A percentile compares a stretch with the other conserved stretches of the same genome.
These are phyloP conservation scores for Saimiri boliviensis DNA, from an alignment of 2,113 vertebrate genomes.

Conservation along the genomic window DNA sequence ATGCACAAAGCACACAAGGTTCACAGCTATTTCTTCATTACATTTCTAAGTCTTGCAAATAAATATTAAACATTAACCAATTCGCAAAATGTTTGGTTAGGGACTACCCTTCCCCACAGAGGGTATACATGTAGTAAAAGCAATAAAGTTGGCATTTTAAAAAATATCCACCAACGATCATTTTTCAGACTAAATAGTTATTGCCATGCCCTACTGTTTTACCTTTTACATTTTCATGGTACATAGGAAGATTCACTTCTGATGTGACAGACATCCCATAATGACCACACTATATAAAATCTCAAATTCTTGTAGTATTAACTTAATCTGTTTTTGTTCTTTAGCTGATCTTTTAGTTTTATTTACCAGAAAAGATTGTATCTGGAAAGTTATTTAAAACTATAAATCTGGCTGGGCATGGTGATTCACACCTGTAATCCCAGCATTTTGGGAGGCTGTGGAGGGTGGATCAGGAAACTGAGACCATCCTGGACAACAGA, in stretches of 20 bases:
- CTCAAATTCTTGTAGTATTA: neutral
- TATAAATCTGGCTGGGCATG: neutral
- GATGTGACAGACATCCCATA: neutral
- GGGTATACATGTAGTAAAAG: neutral
- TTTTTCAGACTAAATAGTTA: neutral
- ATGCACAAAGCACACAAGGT: neutral
- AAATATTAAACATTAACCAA: conserved; percentile 3
- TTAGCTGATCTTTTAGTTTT: conserved; percentile 15
- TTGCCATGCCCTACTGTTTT: neutral
- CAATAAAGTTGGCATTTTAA: neutral
- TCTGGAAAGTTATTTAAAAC: conserved; percentile 69
- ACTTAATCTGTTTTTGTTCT: neutral
- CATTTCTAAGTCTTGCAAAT: neutral
- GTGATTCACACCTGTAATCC: no score
- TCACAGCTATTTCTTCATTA: neutral
- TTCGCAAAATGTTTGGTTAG: neutral
- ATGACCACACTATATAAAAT: neutral
- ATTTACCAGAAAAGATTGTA: neutral
- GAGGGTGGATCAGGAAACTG: no score
- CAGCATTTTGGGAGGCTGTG: no score
- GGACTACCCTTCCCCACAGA: neutral
- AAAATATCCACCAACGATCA: neutral
- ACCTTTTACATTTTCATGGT: neutral
- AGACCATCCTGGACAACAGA: no score
- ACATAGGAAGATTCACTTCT: neutral